Evolutionary conservation across 2,797 vertebrate genomes (phyloP).

Genomic region (Tiaroga cobitis): DNA sequence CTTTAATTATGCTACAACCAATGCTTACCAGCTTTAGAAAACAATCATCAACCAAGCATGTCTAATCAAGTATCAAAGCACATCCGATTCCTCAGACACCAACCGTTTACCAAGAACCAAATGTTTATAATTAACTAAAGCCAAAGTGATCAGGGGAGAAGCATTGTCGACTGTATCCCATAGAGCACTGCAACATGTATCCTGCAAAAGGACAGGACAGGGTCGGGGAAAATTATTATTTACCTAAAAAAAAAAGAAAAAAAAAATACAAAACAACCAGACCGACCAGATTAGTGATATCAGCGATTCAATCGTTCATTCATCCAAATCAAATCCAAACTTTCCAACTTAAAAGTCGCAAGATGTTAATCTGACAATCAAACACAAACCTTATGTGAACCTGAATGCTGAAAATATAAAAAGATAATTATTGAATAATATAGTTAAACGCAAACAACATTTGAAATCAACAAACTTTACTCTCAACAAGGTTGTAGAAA

Average conservation of each 20-base stretch:
- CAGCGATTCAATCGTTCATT: conserved; percentile 8
- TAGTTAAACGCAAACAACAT: conserved; percentile 13
- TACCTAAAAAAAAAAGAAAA: neutral
- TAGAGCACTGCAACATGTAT: neutral
- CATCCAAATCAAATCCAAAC: conserved; percentile 24
- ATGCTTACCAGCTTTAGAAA: conserved; percentile 66
- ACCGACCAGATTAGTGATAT: conserved; percentile 32
- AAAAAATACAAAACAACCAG: too few relatives aligned
- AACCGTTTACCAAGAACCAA: conserved; percentile 68
- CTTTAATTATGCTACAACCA: conserved; percentile 70
- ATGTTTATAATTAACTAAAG: conserved; percentile 65
- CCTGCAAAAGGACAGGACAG: neutral
- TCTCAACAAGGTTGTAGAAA: conserved; percentile 11
- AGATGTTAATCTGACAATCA: conserved; percentile 23
- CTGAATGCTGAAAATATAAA: neutral
- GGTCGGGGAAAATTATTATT: neutral
- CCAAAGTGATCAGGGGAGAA: conserved; percentile 68
- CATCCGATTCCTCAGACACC: conserved; percentile 57
- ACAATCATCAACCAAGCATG: conserved; percentile 61
- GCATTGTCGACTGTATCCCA: conserved; percentile 7
- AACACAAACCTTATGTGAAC: conserved; percentile 32
- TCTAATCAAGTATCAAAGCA: conserved; percentile 73
- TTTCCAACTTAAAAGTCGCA: neutral
- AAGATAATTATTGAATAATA: conserved; percentile 22
- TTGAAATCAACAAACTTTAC: conserved; percentile 1